phyloP scores from a whole-genome alignment of 2,113 vertebrate species.

The Acanthochromis polyacanthus region DNA sequence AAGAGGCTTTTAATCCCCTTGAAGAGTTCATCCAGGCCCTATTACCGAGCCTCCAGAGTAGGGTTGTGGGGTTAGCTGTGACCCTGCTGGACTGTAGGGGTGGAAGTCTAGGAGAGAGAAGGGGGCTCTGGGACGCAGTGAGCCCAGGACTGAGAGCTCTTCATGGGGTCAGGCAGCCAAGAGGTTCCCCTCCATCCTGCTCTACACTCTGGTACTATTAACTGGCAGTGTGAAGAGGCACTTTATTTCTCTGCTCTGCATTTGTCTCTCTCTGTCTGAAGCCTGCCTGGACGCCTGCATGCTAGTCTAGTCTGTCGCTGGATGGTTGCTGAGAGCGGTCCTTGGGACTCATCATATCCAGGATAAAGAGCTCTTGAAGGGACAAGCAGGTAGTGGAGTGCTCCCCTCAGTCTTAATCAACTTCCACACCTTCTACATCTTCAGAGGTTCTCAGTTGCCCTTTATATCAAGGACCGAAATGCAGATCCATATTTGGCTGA shows the following conservation, averaged over 20 bases:
- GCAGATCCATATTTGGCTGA: constrained; percentile 35
- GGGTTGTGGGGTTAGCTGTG: constrained; percentile 66
- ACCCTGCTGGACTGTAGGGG: constrained; percentile 58
- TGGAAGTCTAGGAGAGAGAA: constrained; percentile 70
- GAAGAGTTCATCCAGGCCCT: constrained; percentile 84
- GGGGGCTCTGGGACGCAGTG: constrained; percentile 57
- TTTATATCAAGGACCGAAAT: constrained; percentile 42
- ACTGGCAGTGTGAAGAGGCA: constrained; percentile 77
- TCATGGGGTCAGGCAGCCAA: constrained; percentile 68
- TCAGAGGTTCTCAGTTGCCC: constrained; percentile 37
- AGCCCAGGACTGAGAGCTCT: constrained; percentile 75
- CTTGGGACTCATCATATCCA: constrained; percentile 61
- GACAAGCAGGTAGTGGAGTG: constrained; percentile 59
- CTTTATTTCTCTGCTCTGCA: constrained; percentile 71
- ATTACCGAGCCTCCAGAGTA: constrained; percentile 77
- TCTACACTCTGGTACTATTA: constrained; percentile 74
- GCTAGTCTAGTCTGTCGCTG: constrained; percentile 43
- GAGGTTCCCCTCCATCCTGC: constrained; percentile 62
- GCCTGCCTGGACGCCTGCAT: constrained; percentile 1
- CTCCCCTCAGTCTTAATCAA: constrained; percentile 73
- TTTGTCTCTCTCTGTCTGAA: constrained; percentile 49
- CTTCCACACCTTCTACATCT: constrained; percentile 63
- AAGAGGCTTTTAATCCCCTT: constrained; percentile 80
- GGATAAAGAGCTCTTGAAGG: constrained; percentile 68
- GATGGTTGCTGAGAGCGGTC: constrained; percentile 56